Evolutionary conservation across 2,797 vertebrate genomes (phyloP).

Genomic region (Manis crassicaudata): DNA sequence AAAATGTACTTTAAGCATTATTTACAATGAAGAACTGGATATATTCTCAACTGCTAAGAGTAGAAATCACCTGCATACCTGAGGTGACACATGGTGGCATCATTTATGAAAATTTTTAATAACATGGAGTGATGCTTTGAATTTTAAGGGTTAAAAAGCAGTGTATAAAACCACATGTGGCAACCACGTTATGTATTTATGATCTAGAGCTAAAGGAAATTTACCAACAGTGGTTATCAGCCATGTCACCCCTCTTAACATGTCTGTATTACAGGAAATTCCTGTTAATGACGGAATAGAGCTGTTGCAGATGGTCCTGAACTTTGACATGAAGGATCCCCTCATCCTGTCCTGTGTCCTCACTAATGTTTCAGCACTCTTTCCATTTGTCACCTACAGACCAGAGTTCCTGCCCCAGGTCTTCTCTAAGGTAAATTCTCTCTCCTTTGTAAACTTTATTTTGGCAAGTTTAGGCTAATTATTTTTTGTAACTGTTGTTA

Average conservation of each 20-base stretch:
- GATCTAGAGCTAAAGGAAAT: background rate
- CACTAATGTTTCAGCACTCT: conserved; percentile 94
- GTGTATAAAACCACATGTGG: background rate
- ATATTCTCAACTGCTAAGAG: background rate
- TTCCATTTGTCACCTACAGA: conserved; percentile 92
- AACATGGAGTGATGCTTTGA: background rate
- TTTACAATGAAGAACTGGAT: background rate
- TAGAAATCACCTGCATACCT: background rate
- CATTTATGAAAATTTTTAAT: conserved; percentile 2
- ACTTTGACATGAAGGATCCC: conserved; percentile 94
- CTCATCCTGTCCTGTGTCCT: conserved; percentile 96
- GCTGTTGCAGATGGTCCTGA: conserved; percentile 92
- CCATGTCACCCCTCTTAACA: background rate
- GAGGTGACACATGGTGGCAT: background rate
- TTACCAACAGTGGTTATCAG: background rate
- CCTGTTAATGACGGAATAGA: conserved; percentile 93
- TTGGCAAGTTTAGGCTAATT: conserved; percentile 23
- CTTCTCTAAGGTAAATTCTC: conserved; percentile 91
- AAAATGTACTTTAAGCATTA: background rate
- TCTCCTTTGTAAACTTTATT: conserved; percentile 34
- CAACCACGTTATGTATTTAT: background rate
- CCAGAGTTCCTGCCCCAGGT: conserved; percentile 91
- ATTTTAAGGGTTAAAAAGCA: conserved; percentile 17
- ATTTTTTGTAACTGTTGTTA: background rate
- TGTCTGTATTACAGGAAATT: conserved; percentile 87